Base-by-base conservation (phyloP, 1,140 invertebrate genomes). In the Oryctes rhinoceros region DNA sequence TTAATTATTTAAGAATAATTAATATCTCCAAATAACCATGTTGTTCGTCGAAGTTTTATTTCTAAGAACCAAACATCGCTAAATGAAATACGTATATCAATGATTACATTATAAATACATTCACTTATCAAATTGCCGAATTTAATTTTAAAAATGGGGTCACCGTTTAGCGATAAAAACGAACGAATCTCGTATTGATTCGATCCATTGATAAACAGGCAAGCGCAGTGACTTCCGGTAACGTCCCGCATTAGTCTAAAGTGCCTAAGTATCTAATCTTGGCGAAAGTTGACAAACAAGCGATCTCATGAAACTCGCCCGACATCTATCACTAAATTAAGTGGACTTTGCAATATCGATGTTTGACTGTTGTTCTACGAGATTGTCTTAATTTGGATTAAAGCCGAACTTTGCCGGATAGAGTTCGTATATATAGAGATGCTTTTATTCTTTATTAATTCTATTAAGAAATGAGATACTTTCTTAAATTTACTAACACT, bases 201-300 rank as follows among this genome's bases (percentile, higher is more conserved):
- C 6, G 65, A 71, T 71, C 65, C 65, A 24, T 71, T 71, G 65
- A 71, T 71, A 71, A 71, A 71, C 65, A 71, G 65, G 20, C 65
- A 71, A 71, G 65, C 65, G 65, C 65, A 71, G 3, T 71, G 65
- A 71, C 65, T 71, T 71, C 65, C 65, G 24, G 65, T 35, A 37
- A 3, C 24, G 35, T 30, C 20, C n/a, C 15, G 7, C 20, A 13
- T 30, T 24, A 71, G 24, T 4, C 65, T 24, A 71, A 71, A 71
- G 9, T 35, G 35, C 13, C 35, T 71, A 71, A 71, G 65, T 71
- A 37, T 71, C 35, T 71, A 71, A 71, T 71, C 65, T 71, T 37
- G 65, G 18, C 24, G 24, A 37, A 71, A 71, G 65, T 71, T 71
- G 24, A 13, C 65, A 71, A 71, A 71, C 65, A 71, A 71, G 35